A percentile compares a stretch with the other conserved stretches of the same genome.
Evolutionary conservation across 1,140 invertebrate species (phyloP).

Genomic region (Harlomillsia oculata): DNA sequence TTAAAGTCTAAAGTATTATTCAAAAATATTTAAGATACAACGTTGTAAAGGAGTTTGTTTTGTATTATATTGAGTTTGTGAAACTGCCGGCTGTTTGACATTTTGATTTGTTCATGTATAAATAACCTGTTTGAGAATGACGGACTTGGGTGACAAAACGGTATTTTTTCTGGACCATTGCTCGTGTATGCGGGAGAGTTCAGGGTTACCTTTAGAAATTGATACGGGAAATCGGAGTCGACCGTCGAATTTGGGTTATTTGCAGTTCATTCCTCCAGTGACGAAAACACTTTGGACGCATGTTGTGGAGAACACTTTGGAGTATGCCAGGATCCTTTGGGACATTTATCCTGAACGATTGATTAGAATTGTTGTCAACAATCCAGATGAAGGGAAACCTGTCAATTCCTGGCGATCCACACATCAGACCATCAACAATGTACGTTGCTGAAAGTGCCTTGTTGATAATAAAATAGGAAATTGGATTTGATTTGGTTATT

Average conservation of each 20-base stretch:
- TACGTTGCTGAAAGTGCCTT: conserved; percentile 50
- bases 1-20: too few species aligned
- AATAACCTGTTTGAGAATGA: conserved; percentile 1
- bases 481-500: not conserved
- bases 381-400: conserved; percentile 58
- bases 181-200: conserved; percentile 74
- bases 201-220: conserved; percentile 76
- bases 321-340: conserved; percentile 93
- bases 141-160: conserved; percentile 72
- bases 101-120: too few species aligned
- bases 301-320: conserved; percentile 82
- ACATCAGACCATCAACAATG: conserved; percentile 73
- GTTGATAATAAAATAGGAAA: not conserved
- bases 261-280: conserved; percentile 61
- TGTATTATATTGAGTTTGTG: too few species aligned
- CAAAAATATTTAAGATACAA: too few species aligned
- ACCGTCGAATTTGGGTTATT: conserved; percentile 36
- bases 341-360: conserved; percentile 83
- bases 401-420: conserved; percentile 67
- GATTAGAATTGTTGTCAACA: conserved; percentile 73
- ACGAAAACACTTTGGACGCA: conserved; percentile 90
- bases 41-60: too few species aligned
- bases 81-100: too few species aligned
- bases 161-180: conserved; percentile 89
- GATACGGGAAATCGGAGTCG: conserved; percentile 50